A percentile compares a stretch with the other conserved stretches of the same genome.
Conservation (phyloP, 2,888 invertebrate species). For the Apeira syringaria region DNA sequence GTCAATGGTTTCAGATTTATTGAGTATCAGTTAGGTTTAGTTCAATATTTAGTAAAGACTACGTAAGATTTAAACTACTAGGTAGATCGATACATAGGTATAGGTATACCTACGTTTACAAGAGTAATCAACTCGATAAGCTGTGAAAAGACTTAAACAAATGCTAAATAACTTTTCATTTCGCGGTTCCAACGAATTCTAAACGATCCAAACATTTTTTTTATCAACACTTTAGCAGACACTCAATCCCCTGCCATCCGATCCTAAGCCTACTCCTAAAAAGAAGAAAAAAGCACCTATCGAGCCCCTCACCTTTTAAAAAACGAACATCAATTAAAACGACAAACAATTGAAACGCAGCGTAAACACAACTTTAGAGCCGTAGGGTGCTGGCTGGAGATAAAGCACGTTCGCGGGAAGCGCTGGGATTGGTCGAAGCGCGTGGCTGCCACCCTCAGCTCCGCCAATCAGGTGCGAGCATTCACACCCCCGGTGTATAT, state of each 20-base stretch:
- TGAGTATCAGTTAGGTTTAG: conserved; percentile 1
- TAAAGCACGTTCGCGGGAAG: conserved; percentile 64
- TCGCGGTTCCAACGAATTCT: too few species aligned
- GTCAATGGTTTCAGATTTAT: conserved; percentile 21
- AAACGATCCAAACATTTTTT: background rate
- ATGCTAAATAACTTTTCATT: too few species aligned
- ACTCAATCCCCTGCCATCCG: conserved; percentile 24
- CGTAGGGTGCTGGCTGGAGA: conserved; percentile 58
- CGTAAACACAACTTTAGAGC: conserved; percentile 71
- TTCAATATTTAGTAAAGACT: too few species aligned
- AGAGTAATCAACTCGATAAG: too few species aligned
- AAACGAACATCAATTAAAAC: conserved; percentile 71
- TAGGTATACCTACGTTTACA: too few species aligned
- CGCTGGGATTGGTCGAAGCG: conserved; percentile 53
- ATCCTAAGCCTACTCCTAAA: conserved; percentile 27
- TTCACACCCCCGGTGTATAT: conserved; percentile 44
- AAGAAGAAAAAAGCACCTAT: conserved; percentile 29
- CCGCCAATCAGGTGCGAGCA: conserved; percentile 51
- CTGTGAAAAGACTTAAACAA: too few species aligned
- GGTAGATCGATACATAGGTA: too few species aligned
- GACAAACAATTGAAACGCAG: conserved; percentile 78
- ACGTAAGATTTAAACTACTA: too few species aligned
- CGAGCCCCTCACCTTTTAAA: conserved; percentile 45
- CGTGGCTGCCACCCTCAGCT: conserved; percentile 44
- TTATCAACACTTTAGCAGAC: conserved; percentile 12